phyloP scores from a whole-genome alignment of 2,113 vertebrate genomes.

The Petaurus breviceps region DNA sequence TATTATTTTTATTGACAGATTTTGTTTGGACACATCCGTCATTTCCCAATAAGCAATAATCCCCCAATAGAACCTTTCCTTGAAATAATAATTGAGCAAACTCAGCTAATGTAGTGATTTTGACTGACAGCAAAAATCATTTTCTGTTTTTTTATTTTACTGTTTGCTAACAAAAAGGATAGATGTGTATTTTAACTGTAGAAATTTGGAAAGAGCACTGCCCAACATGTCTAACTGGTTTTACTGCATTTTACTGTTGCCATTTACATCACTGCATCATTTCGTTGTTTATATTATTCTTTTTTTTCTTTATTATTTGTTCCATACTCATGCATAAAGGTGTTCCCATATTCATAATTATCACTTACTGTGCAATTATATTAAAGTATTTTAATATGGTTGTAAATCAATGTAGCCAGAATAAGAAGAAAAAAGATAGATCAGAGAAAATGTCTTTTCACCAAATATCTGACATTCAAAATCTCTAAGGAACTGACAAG shows the following conservation, averaged over 20 bases:
- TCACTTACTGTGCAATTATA: background rate
- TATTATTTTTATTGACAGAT: background rate
- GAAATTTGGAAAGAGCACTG: background rate
- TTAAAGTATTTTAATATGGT: background rate
- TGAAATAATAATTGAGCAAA: background rate
- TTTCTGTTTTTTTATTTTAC: background rate
- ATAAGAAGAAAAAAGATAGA: background rate
- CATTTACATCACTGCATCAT: background rate
- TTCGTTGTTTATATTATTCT: background rate
- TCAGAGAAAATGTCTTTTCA: background rate
- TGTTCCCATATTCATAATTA: background rate
- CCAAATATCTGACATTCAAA: background rate
- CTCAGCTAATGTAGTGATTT: background rate
- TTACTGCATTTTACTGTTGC: background rate
- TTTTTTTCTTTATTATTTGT: background rate
- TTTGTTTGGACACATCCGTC: background rate
- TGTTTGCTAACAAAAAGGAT: background rate
- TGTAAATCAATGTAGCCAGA: background rate
- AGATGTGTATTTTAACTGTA: background rate
- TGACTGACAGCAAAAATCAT: background rate
- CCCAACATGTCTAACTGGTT: background rate
- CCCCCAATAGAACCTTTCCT: background rate
- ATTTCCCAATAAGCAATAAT: background rate
- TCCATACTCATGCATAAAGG: background rate
- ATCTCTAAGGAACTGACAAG: background rate